Evolutionary conservation across 1,140 invertebrate species (phyloP).

Genomic region (Drosophila neocordata): DNA sequence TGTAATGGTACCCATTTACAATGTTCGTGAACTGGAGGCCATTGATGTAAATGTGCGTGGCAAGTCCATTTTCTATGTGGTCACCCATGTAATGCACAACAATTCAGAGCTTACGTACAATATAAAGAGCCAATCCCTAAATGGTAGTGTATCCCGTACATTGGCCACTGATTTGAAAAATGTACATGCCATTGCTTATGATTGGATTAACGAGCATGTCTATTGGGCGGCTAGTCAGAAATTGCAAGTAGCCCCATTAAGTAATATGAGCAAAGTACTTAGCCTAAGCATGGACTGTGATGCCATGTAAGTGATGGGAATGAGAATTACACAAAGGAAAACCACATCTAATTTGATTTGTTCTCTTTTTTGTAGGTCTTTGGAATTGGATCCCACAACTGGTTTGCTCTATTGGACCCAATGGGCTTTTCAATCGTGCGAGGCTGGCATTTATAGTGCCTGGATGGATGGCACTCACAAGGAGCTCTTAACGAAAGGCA

Average conservation of each 20-base stretch:
- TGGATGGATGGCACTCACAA: constrained; percentile 92
- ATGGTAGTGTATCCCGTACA: constrained; percentile 73
- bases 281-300: constrained; percentile 60
- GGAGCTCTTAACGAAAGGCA: constrained; percentile 83
- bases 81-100: constrained; percentile 4
- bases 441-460: constrained; percentile 85
- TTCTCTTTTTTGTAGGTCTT: constrained; percentile 44
- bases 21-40: constrained; percentile 86
- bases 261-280: constrained; percentile 59
- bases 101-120: constrained; percentile 33
- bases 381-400: constrained; percentile 65
- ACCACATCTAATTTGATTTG: not conserved
- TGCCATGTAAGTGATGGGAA: constrained; percentile 51
- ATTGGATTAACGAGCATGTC: constrained; percentile 91
- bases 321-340: too few species aligned
- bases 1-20: constrained; percentile 87
- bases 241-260: constrained; percentile 67
- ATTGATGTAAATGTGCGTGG: constrained; percentile 88
- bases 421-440: constrained; percentile 82
- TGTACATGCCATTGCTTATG: constrained; percentile 86
- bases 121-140: constrained; percentile 60
- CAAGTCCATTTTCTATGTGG: constrained; percentile 86
- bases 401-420: constrained; percentile 91
- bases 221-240: constrained; percentile 88
- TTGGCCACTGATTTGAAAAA: constrained; percentile 82